Conservation (phyloP, 2,797 vertebrate species). For the Leucoraja ocellata region DNA sequence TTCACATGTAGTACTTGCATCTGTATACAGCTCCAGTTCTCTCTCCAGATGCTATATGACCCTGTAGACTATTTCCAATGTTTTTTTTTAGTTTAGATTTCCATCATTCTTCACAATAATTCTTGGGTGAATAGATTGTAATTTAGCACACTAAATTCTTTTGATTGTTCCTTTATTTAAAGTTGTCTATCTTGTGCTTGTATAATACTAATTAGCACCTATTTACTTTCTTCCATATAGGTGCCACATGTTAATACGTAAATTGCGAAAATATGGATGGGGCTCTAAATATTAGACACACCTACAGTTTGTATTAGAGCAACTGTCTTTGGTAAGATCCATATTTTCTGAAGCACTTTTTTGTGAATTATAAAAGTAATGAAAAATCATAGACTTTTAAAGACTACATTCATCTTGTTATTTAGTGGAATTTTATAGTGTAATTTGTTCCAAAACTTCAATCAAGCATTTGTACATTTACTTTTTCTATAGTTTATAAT, state of each 20-base stretch:
- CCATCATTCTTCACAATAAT: too few relatives aligned
- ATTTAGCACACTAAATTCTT: background rate
- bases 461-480: background rate
- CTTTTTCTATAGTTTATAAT: background rate
- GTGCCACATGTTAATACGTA: background rate
- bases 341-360: background rate
- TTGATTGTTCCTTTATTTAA: background rate
- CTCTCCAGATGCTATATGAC: too few relatives aligned
- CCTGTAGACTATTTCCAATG: too few relatives aligned
- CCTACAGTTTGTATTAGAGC: background rate
- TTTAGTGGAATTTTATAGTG: background rate
- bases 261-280: constrained; percentile 27
- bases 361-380: background rate
- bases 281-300: background rate
- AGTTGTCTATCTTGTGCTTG: background rate
- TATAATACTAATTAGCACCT: background rate
- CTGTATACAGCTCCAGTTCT: too few relatives aligned
- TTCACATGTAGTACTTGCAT: too few relatives aligned
- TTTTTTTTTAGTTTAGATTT: too few relatives aligned
- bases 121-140: background rate
- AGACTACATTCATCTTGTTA: background rate
- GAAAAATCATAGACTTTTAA: background rate
- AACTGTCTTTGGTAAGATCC: constrained; percentile 12
- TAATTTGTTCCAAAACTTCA: background rate
- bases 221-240: constrained; percentile 11